Percentiles rank a stretch among this genome's conserved stretches.
Conservation (phyloP, 2,797 vertebrate genomes). For the Pogoniulus pusillus region DNA sequence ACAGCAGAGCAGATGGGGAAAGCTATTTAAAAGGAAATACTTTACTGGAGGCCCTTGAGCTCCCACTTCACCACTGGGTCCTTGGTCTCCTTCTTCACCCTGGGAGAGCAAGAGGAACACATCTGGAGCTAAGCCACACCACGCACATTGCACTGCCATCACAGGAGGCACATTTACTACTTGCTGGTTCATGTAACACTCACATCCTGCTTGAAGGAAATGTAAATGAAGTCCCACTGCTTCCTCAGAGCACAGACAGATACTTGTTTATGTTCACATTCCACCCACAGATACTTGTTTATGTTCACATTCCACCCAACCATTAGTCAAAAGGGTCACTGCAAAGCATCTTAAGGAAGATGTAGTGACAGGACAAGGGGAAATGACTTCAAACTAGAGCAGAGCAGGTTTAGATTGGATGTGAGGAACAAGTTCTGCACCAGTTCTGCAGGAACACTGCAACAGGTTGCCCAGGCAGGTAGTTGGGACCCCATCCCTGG, state of each 20-base stretch:
- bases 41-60: conserved; percentile 90
- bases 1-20: not conserved
- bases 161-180: not conserved
- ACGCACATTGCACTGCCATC: not conserved
- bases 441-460: no score
- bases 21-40: conserved; percentile 72
- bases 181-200: not conserved
- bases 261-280: not conserved
- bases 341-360: not conserved
- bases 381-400: no score
- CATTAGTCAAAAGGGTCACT: not conserved
- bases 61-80: conserved; percentile 87
- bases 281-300: not conserved
- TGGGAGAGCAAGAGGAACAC: conserved; percentile 58
- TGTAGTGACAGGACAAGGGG: not conserved
- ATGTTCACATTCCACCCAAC: not conserved
- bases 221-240: not conserved
- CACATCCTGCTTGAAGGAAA: not conserved
- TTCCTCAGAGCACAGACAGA: not conserved
- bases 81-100: conserved; percentile 97
- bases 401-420: no score
- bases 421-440: no score
- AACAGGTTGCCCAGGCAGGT: no score
- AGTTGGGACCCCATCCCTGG: no score
- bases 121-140: not conserved